Evolutionary conservation across 1,140 invertebrate genomes (phyloP), one percentile per base, ranked within the genome.

Genomic region (Mizuhopecten yessoensis): DNA sequence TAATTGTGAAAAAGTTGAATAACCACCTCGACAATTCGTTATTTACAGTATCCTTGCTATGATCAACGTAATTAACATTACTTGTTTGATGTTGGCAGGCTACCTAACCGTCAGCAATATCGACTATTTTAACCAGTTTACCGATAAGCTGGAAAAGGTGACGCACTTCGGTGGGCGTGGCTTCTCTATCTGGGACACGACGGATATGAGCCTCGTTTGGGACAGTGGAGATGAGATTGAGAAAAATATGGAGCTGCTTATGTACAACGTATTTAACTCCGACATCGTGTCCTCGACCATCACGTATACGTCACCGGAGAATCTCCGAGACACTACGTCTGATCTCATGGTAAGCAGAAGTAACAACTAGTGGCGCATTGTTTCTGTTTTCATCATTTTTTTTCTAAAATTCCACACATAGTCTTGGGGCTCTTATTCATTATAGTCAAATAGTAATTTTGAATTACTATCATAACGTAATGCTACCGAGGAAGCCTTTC

Each of bases 161-260:
- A 57, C 87, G 13, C 90, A 91, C 23, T 93, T 92, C 49, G 92
- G 92, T 29, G 92, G 92, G 3, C 88, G 92, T 34, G 92, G 92
- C 36, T 92, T 93, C 34, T 93, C 92, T 33, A 90, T 93, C n/a
- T 93, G 90, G 90, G 90, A 93, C 42, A 45, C 90, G 0, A 36
- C 39, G n/a, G 33, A 90, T 86, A 20, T 90, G 34, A 86, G 45
- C 0, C 88, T 91, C 1, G 42, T 93, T 17, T 93, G 88, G 33
- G 92, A 93, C 57, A 89, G 87, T 20, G 87, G 88, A 9, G 91
- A 92, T 20, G 88, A 92, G 86, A 89, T 93, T 0, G 92, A 93
- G 87, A 91, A 87, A 34, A 39, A 57, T 15, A 34, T 89, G 10
- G 86, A 34, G 7, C 86, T 34, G 10, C 39, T 86, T 5, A 89